Evolutionary conservation across 2,888 invertebrate species (phyloP).

Genomic region (Pimpla rufipes): DNA sequence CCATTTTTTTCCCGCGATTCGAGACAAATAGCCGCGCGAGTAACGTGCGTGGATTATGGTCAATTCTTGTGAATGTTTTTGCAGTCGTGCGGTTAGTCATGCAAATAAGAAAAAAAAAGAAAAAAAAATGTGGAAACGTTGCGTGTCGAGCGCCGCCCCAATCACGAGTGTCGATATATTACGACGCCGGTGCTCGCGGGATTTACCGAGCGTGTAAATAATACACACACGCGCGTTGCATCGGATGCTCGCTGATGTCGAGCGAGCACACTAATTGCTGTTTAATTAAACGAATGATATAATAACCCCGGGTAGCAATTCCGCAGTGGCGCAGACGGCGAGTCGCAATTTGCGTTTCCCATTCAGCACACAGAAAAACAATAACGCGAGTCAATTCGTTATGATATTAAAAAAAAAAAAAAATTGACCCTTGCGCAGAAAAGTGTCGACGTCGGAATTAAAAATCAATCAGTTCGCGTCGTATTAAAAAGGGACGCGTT

Average conservation of each 20-base stretch:
- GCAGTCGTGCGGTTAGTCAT: neutral
- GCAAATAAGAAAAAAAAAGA: neutral
- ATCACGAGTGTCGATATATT: conserved; percentile 12
- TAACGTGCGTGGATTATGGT: neutral
- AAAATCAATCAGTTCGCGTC: too few species aligned
- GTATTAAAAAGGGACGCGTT: too few species aligned
- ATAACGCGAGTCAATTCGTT: too few species aligned
- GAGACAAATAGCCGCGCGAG: neutral
- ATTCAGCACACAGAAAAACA: neutral
- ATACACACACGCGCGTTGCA: conserved; percentile 20
- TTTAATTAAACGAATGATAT: conserved; percentile 49
- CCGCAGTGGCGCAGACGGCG: neutral
- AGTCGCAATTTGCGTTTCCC: neutral
- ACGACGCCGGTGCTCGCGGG: neutral
- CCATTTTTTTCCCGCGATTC: neutral
- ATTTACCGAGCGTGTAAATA: conserved; percentile 35
- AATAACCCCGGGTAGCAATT: conserved; percentile 25
- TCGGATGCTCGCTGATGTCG: conserved; percentile 45
- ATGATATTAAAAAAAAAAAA: too few species aligned
- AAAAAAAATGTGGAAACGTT: neutral
- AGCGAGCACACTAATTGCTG: conserved; percentile 46
- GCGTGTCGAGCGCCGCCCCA: neutral
- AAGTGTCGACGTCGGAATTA: too few species aligned
- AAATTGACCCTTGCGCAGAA: too few species aligned
- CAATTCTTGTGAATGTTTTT: neutral